A percentile compares a stretch with the other conserved stretches of the same genome.
Evolutionary conservation across 2,113 vertebrate genomes (phyloP).

Genomic region (Callipepla californica): DNA sequence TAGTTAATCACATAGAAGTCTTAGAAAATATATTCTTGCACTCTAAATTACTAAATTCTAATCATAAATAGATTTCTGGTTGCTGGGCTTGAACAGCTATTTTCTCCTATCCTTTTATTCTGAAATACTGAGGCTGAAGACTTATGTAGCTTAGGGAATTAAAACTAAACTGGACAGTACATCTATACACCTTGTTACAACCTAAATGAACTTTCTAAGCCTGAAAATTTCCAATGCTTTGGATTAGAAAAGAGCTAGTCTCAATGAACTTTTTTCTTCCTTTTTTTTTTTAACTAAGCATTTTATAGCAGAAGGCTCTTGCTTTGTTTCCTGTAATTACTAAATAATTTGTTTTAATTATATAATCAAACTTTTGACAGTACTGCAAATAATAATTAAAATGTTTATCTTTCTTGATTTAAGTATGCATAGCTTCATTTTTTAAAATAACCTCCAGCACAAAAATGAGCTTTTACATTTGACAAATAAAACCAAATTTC

Average conservation of each 20-base stretch:
- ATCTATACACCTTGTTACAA: constrained; percentile 15
- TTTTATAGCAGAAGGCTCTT: constrained; percentile 40
- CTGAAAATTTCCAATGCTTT: constrained; percentile 53
- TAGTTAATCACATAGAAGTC: constrained; percentile 35
- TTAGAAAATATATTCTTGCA: constrained; percentile 39
- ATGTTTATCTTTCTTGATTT: constrained; percentile 37
- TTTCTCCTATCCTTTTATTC: neutral
- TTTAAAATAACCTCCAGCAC: constrained; percentile 33
- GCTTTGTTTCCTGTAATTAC: constrained; percentile 35
- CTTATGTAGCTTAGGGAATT: neutral
- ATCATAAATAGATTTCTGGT: neutral
- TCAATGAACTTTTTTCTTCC: neutral
- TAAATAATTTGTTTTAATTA: constrained; percentile 39
- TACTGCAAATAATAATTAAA: constrained; percentile 25
- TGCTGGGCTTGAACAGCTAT: neutral
- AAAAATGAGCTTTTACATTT: constrained; percentile 43
- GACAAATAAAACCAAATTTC: constrained; percentile 42
- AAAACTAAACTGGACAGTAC: constrained; percentile 29
- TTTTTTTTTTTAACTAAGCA: constrained; percentile 47
- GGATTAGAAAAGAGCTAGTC: constrained; percentile 50
- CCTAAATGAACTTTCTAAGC: constrained; percentile 49
- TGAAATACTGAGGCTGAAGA: neutral
- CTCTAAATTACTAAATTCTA: constrained; percentile 6
- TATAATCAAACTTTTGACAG: constrained; percentile 2
- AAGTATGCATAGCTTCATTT: constrained; percentile 56